These are phyloP conservation scores for Fundulus diaphanus DNA, from an alignment of 2,797 vertebrate species.

Conservation along the genomic window DNA sequence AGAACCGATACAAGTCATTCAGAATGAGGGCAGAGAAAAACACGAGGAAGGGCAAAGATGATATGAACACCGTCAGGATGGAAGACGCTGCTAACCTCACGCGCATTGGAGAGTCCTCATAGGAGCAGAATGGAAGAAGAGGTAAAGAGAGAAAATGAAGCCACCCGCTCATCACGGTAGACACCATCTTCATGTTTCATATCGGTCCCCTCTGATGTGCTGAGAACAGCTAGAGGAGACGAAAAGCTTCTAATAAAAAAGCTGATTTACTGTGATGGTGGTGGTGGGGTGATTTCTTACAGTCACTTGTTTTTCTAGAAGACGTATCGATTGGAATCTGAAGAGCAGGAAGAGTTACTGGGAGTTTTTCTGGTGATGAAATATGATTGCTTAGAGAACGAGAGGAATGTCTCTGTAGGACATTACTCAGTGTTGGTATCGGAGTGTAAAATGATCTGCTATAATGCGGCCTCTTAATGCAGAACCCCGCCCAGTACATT, in stretches of 20 bases:
- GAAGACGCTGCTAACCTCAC: background rate
- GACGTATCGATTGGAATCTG: constrained; percentile 35
- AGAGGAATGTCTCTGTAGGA: constrained; percentile 8
- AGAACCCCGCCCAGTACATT: constrained; percentile 65
- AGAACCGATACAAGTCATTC: constrained; percentile 38
- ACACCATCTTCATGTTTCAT: constrained; percentile 34
- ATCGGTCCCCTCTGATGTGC: constrained; percentile 20
- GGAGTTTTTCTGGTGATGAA: constrained; percentile 31
- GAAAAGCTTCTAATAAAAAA: constrained; percentile 62
- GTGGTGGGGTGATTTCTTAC: constrained; percentile 44
- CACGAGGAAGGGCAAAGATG: constrained; percentile 18
- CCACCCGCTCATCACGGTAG: constrained; percentile 28
- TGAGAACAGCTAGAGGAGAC: constrained; percentile 36
- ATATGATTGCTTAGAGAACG: constrained; percentile 3
- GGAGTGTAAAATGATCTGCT: constrained; percentile 64
- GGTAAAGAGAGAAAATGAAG: constrained; percentile 31
- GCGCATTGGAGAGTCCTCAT: constrained; percentile 22
- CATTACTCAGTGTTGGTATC: background rate
- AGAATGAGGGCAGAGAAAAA: constrained; percentile 11
- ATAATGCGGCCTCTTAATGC: constrained; percentile 58
- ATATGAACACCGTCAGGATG: background rate
- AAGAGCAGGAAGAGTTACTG: constrained; percentile 18
- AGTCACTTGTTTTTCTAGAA: constrained; percentile 31
- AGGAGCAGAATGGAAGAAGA: constrained; percentile 35
- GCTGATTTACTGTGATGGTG: constrained; percentile 60